A percentile compares a stretch with the other conserved stretches of the same genome.
Evolutionary conservation across 2,113 vertebrate species (phyloP).

Genomic region (Muntiacus reevesi): DNA sequence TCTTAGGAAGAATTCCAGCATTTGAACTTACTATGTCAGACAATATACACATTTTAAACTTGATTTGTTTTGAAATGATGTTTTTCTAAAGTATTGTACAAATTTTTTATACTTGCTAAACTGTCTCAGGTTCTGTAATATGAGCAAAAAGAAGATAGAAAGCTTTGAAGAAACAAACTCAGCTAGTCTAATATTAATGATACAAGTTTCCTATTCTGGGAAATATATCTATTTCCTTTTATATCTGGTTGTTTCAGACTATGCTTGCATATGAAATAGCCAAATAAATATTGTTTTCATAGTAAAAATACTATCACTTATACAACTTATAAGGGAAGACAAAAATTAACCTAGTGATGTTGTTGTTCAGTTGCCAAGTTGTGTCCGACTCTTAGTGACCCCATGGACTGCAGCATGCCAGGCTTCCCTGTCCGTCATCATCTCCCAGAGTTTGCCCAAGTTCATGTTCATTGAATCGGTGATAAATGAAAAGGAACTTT

Average conservation of each 20-base stretch:
- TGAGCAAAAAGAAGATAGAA: neutral
- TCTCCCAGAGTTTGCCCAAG: neutral
- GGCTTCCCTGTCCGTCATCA: neutral
- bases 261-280: neutral
- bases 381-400: neutral
- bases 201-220: neutral
- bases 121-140: neutral
- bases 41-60: neutral
- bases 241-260: neutral
- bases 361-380: neutral
- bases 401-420: neutral
- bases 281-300: neutral
- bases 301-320: neutral
- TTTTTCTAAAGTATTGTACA: neutral
- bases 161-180: neutral
- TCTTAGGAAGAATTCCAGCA: neutral
- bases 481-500: constrained; percentile 23
- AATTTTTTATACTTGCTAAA: neutral
- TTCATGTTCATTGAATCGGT: neutral
- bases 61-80: neutral
- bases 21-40: neutral
- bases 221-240: neutral
- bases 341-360: neutral
- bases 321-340: neutral
- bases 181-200: neutral